A percentile compares a stretch with the other conserved stretches of the same genome.
These are phyloP conservation scores for Drosophila nr. medialis DNA, from an alignment of 2,888 invertebrate genomes.

Conservation along the genomic window DNA sequence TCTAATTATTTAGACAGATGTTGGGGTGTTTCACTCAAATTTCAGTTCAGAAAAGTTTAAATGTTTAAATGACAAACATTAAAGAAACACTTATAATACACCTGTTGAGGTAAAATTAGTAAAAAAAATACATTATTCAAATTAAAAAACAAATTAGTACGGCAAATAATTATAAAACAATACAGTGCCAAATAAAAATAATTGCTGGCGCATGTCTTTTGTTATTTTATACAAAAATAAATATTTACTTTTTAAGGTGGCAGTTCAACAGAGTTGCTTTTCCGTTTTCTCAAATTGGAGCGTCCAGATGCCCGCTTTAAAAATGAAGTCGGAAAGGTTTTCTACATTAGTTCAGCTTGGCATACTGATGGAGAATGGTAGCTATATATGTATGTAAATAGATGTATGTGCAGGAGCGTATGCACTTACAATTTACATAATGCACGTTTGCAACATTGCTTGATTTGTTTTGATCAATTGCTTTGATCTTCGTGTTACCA, in stretches of 20 bases:
- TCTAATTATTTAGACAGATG: neutral
- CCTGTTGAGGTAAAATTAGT: neutral
- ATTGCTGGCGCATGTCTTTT: neutral
- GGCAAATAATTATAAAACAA: neutral
- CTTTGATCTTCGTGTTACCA: conserved; percentile 49
- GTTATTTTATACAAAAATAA: neutral
- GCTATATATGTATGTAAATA: neutral
- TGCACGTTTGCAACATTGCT: neutral
- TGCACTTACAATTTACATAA: conserved; percentile 1
- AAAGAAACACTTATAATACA: neutral
- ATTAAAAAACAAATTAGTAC: too few relatives aligned
- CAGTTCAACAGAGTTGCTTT: neutral
- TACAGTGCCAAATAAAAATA: neutral
- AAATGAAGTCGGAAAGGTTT: neutral
- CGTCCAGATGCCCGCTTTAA: neutral
- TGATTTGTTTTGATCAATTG: conserved; percentile 65
- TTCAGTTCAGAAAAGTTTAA: neutral
- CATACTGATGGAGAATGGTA: neutral
- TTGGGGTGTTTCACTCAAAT: too few relatives aligned
- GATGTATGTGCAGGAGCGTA: neutral
- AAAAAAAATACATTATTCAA: neutral
- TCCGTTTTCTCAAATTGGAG: neutral
- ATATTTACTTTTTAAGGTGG: neutral
- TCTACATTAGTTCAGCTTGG: neutral
- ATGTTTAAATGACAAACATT: too few relatives aligned